phyloP scores from a whole-genome alignment of 2,797 vertebrate genomes.

The Chaetodon trifasciatus region DNA sequence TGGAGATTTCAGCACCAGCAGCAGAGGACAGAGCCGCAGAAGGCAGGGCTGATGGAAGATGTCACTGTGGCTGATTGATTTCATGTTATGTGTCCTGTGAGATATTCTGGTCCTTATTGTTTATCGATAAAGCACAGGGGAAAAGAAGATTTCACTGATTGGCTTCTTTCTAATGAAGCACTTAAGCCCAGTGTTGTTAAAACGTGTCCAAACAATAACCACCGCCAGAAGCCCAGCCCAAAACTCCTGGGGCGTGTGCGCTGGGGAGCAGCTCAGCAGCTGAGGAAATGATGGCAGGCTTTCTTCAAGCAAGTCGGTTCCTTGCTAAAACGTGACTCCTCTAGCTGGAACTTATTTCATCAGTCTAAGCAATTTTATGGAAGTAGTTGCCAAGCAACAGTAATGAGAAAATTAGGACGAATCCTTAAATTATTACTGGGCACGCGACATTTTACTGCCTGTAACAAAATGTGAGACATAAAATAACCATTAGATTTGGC shows the following conservation, averaged over 20 bases:
- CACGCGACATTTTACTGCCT: background rate
- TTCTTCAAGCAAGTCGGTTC: background rate
- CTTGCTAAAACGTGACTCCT: background rate
- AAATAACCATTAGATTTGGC: background rate
- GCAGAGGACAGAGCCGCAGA: slow-evolving; percentile 47
- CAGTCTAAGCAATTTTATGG: slow-evolving; percentile 86
- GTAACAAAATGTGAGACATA: background rate
- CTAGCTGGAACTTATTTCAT: slow-evolving; percentile 49
- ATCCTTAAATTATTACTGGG: background rate
- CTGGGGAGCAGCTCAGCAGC: slow-evolving; percentile 8
- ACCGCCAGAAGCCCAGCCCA: slow-evolving; percentile 1
- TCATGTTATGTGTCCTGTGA: background rate
- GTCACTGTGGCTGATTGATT: slow-evolving; percentile 19
- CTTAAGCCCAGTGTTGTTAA: background rate
- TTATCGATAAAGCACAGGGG: background rate
- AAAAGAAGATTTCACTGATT: slow-evolving; percentile 16
- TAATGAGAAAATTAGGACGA: background rate
- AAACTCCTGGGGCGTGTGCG: slow-evolving; percentile 11
- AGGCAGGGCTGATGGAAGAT: background rate
- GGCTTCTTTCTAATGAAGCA: background rate
- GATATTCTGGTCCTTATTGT: background rate
- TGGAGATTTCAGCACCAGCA: slow-evolving; percentile 50
- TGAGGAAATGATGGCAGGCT: slow-evolving; percentile 2
- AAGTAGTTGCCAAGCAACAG: slow-evolving; percentile 88
- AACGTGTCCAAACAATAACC: slow-evolving; percentile 17